Conservation (phyloP, 2,888 invertebrate species). For the Altica lythri region DNA sequence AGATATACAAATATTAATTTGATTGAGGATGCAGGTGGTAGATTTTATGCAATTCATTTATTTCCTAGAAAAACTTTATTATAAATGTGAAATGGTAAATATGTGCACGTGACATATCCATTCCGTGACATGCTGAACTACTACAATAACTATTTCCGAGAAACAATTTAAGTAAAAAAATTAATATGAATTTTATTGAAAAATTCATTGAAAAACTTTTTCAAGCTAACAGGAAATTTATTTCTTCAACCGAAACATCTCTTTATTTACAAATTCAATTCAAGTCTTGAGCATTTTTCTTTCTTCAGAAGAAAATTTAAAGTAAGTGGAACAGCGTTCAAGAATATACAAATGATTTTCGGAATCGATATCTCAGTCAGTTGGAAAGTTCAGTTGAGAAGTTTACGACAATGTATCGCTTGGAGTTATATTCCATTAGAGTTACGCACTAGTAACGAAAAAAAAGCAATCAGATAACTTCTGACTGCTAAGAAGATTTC, state of each 20-base stretch:
- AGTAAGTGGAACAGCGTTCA: slow-evolving; percentile 3
- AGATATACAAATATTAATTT: no score
- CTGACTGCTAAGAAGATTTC: no score
- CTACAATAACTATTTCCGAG: no score
- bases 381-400: slow-evolving; percentile 14
- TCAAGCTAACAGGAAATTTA: background rate
- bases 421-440: slow-evolving; percentile 19
- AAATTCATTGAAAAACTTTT: background rate
- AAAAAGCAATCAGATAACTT: slow-evolving; percentile 14
- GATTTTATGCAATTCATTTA: no score
- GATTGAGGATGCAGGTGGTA: no score
- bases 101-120: no score
- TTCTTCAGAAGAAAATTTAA: background rate
- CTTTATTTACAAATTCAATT: background rate
- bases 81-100: no score
- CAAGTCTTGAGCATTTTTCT: background rate
- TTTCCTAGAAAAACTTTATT: no score
- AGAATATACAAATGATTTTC: slow-evolving; percentile 13
- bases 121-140: no score
- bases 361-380: slow-evolving; percentile 11
- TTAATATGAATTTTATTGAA: no score
- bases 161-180: no score
- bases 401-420: slow-evolving; percentile 18
- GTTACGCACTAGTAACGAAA: slow-evolving; percentile 12
- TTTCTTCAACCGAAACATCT: background rate